A percentile compares a stretch with the other conserved stretches of the same genome.
Evolutionary conservation across 2,113 vertebrate species (phyloP).

Genomic region (Phasianus colchicus): DNA sequence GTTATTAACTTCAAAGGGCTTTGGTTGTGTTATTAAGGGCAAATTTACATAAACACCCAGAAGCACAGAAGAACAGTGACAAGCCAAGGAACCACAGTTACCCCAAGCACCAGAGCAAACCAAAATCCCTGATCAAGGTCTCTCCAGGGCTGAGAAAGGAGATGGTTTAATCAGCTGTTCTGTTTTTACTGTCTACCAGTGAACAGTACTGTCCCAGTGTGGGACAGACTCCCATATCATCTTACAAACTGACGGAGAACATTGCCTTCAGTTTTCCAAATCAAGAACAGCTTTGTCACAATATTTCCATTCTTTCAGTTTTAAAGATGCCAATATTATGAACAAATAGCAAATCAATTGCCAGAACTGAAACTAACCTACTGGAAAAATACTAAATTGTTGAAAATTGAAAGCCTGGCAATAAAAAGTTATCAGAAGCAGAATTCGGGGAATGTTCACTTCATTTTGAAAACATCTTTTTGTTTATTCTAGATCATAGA

Average conservation of each 20-base stretch:
- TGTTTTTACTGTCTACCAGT: background rate
- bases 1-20: background rate
- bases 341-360: background rate
- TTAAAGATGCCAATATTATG: background rate
- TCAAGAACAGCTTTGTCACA: background rate
- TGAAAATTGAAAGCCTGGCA: background rate
- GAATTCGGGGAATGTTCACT: background rate
- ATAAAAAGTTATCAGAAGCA: background rate
- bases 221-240: background rate
- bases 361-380: background rate
- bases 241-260: background rate
- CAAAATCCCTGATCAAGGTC: fast-evolving
- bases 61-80: background rate
- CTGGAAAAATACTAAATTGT: background rate
- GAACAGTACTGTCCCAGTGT: too few species aligned
- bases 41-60: background rate
- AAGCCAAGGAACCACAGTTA: background rate
- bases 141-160: background rate
- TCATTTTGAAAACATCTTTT: background rate
- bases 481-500: background rate
- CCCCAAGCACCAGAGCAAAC: fast-evolving
- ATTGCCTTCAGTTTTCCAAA: background rate
- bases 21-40: background rate
- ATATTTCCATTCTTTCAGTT: background rate
- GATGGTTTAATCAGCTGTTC: background rate